Conservation (phyloP, 2,113 vertebrate species). For the Telmatochromis bifrenatus region DNA sequence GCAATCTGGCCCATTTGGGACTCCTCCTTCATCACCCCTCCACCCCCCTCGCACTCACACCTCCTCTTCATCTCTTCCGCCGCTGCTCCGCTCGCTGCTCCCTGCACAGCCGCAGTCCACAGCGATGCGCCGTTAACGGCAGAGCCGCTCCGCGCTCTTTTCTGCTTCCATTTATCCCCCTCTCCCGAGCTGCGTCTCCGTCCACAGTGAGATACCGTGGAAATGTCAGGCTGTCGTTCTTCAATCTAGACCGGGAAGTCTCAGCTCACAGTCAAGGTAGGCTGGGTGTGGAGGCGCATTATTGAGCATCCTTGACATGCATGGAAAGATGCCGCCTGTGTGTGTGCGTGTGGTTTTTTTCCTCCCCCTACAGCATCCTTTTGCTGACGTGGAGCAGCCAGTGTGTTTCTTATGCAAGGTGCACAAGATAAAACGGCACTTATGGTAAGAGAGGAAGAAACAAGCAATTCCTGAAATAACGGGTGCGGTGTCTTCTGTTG, state of each 20-base stretch:
- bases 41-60: background rate
- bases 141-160: conserved; percentile 37
- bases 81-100: conserved; percentile 20
- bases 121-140: conserved; percentile 50
- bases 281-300: background rate
- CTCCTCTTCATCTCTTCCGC: conserved; percentile 2
- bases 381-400: conserved; percentile 39
- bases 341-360: background rate
- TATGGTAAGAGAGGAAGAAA: background rate
- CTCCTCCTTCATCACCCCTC: conserved; percentile 14
- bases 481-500: conserved; percentile 17
- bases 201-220: conserved; percentile 15
- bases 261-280: conserved; percentile 68
- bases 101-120: conserved; percentile 68
- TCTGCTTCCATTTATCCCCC: background rate
- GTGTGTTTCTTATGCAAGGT: conserved; percentile 4
- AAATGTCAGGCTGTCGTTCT: conserved; percentile 15
- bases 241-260: conserved; percentile 54
- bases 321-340: background rate
- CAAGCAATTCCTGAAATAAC: background rate
- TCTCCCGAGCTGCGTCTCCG: conserved; percentile 18
- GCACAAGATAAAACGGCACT: background rate
- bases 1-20: conserved; percentile 37
- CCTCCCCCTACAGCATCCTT: background rate
- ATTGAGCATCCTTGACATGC: conserved; percentile 1